A percentile compares a stretch with the other conserved stretches of the same genome.
These are phyloP conservation scores for Lophius piscatorius DNA, from an alignment of 2,113 vertebrate species.

Conservation along the genomic window DNA sequence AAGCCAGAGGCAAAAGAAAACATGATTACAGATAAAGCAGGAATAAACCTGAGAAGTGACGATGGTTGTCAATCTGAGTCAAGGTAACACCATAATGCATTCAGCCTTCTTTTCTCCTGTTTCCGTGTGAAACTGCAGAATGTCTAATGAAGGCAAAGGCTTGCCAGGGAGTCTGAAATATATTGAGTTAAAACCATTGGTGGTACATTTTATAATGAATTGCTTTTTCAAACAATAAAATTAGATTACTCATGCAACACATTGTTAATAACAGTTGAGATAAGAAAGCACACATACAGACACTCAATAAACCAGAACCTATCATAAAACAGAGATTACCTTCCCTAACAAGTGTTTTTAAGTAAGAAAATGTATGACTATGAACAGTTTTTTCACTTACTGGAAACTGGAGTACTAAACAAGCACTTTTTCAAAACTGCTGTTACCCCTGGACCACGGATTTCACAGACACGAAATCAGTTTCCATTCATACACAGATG, in stretches of 20 bases:
- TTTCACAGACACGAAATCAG: too few species aligned
- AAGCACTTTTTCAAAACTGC: too few species aligned
- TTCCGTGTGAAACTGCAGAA: conserved; percentile 28
- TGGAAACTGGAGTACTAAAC: background rate
- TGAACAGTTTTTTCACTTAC: conserved; percentile 2
- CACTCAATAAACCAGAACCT: conserved; percentile 6
- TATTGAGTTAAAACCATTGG: conserved; percentile 14
- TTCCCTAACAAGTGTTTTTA: conserved; percentile 1
- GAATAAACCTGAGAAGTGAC: conserved; percentile 30
- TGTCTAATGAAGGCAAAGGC: conserved; percentile 9
- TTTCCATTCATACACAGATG: too few species aligned
- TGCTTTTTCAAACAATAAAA: conserved; percentile 12
- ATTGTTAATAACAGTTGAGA: conserved; percentile 22
- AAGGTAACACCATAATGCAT: conserved; percentile 33
- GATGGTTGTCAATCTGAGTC: conserved; percentile 36
- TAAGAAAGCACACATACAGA: conserved; percentile 1
- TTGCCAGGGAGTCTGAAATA: conserved; percentile 12
- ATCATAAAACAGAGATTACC: conserved; percentile 9
- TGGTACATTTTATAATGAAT: conserved; percentile 15
- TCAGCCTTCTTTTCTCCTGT: conserved; percentile 23
- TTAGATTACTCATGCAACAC: conserved; percentile 20
- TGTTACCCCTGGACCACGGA: too few species aligned
- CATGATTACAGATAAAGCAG: conserved; percentile 40
- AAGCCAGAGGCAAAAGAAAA: conserved; percentile 31
- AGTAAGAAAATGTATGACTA: conserved; percentile 4